Evolutionary conservation across 2,797 vertebrate species (phyloP).

Genomic region (Paramormyrops hopkinsi): DNA sequence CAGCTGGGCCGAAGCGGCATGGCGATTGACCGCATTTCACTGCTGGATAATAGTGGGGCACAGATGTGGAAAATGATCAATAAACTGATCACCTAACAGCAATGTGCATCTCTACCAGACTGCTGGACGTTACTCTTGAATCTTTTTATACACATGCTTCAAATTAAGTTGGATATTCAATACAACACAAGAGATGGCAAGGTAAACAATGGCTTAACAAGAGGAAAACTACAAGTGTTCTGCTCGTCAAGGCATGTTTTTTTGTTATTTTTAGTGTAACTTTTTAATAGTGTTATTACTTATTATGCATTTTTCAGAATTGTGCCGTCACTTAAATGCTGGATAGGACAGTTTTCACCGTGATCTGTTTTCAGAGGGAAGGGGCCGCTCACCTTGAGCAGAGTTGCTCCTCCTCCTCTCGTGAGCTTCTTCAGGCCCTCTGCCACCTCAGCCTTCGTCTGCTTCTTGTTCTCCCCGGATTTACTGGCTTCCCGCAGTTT

Average conservation of each 20-base stretch:
- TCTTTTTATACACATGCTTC: background rate
- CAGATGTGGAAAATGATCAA: background rate
- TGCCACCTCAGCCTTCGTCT: constrained; percentile 61
- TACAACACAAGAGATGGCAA: background rate
- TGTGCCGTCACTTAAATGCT: background rate
- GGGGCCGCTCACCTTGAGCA: constrained; percentile 73
- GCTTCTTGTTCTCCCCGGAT: constrained; percentile 55
- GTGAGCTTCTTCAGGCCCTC: constrained; percentile 74
- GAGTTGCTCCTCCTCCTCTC: constrained; percentile 72
- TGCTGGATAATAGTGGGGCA: background rate
- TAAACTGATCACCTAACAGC: background rate
- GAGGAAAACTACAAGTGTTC: background rate
- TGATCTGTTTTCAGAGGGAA: background rate
- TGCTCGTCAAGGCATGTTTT: background rate
- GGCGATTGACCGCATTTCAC: background rate
- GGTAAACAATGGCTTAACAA: background rate
- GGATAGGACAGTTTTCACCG: background rate
- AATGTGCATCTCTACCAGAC: background rate
- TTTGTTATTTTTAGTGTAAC: background rate
- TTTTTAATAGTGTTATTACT: background rate
- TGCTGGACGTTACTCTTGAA: background rate
- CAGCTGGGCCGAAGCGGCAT: background rate
- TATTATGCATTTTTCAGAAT: background rate
- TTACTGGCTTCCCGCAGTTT: constrained; percentile 68
- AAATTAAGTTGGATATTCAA: background rate